Evolutionary conservation across 2,888 invertebrate genomes (phyloP), one percentile per base, ranked within the genome.

Genomic region (Heliconius ismenius): DNA sequence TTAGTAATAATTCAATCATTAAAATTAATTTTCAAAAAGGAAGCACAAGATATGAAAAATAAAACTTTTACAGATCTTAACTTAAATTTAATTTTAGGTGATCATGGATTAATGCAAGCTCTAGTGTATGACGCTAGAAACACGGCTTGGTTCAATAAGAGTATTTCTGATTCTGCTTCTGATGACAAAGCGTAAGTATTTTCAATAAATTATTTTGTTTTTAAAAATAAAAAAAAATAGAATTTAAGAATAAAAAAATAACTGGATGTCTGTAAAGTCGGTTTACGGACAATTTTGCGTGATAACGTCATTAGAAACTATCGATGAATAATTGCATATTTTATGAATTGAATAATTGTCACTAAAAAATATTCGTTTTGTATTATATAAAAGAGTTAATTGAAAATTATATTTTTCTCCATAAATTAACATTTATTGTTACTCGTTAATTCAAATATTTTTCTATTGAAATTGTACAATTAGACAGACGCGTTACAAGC

Each of bases 91-190:
- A 39, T 76, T 78, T 26, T 75, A 97, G 98, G 98, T 90, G 98
- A 98, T 87, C 96, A 98, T 81, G 97, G 97, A 83, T 93, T 98
- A 74, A 96, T 98, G 90, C 96, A 97, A 86, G 97, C 97, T 74
- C 92, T 98, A 73, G 97, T 98, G 2, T 98, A 97, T 86, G 98
- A 98, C 89, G 98, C 98, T 13, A 96, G 97, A 86, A 97, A 97
- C 81, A 98, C 98, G 2, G 96, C 96, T 81, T 97, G 97, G 96
- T 98, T 98, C 88, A 96, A 97, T 82, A 95, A 96, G 81, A 97
- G 97, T 86, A 96, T 96, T 82, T 96, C 96, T 73, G 95, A 95
- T 72, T 96, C 95, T 63, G 95, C 95, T 28, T 96, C 96, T 80
- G 97, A 97, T 82, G 97, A 97, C 63, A 94, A 92, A 79, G 93